A percentile compares a stretch with the other conserved stretches of the same genome.
Conservation (phyloP, 2,113 vertebrate genomes). For the Quiscalus mexicanus region DNA sequence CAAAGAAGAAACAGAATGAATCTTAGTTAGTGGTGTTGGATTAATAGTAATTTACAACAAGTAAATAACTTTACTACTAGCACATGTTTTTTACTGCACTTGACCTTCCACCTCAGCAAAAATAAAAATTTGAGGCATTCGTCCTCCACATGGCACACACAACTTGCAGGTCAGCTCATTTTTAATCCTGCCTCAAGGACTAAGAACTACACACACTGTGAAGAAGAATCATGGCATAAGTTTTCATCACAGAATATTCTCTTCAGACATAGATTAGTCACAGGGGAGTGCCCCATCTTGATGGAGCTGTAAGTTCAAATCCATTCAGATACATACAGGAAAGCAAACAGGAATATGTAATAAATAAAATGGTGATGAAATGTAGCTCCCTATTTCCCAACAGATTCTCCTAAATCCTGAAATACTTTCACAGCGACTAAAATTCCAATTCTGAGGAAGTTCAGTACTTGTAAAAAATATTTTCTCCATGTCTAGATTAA, state of each 20-base stretch:
- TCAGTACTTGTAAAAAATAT: neutral
- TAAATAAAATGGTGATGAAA: neutral
- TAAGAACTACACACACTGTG: neutral
- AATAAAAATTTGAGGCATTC: neutral
- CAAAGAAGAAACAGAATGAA: neutral
- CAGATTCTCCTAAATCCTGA: neutral
- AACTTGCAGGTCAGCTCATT: neutral
- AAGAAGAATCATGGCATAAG: neutral
- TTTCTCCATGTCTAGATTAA: neutral
- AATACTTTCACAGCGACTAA: neutral
- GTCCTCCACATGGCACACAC: accelerated
- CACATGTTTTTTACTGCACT: neutral
- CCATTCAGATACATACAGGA: neutral
- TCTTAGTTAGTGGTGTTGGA: neutral
- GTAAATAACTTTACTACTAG: neutral
- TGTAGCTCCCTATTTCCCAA: neutral
- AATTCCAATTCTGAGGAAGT: neutral
- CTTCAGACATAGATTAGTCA: neutral
- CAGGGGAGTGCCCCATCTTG: neutral
- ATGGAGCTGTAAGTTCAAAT: neutral
- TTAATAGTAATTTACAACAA: neutral
- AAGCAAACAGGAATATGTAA: neutral
- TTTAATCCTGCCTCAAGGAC: neutral
- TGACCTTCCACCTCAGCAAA: neutral
- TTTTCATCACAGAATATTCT: neutral